phyloP scores from a whole-genome alignment of 2,797 vertebrate genomes.

The Coregonus suidteri region DNA sequence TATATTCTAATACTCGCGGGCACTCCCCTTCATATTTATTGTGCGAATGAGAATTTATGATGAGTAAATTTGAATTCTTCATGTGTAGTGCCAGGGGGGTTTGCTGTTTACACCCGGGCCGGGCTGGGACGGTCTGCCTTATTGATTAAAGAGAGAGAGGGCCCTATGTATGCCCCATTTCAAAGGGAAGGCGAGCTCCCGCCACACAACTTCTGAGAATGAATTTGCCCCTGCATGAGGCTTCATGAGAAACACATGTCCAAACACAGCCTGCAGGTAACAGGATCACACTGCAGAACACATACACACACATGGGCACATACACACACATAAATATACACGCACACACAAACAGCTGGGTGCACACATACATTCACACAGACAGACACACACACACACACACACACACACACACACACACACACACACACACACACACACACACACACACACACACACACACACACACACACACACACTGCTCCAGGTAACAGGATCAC shows the following conservation, averaged over 20 bases:
- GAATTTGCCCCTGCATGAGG: conserved; percentile 82
- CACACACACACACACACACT: too few relatives aligned
- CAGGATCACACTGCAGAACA: not conserved
- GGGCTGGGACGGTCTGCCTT: conserved; percentile 81
- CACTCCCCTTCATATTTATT: conserved; percentile 75
- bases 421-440: too few relatives aligned
- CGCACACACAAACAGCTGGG: conserved; percentile 30
- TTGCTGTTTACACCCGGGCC: conserved; percentile 66
- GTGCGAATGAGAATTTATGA: conserved; percentile 80
- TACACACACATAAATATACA: conserved; percentile 35
- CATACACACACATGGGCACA: not conserved
- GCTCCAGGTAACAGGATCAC: conserved; percentile 71
- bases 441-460: too few relatives aligned
- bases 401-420: not conserved
- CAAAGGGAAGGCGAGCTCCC: conserved; percentile 82
- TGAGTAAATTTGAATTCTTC: conserved; percentile 79
- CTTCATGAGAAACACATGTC: conserved; percentile 86
- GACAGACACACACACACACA: not conserved
- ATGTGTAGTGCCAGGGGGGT: conserved; percentile 77
- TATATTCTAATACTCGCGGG: conserved; percentile 75
- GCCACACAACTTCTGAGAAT: conserved; percentile 83
- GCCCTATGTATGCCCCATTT: conserved; percentile 21
- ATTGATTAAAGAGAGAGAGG: conserved; percentile 81
- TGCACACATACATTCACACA: not conserved
- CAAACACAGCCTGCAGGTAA: conserved; percentile 40